A percentile compares a stretch with the other conserved stretches of the same genome.
Evolutionary conservation across 2,113 vertebrate species (phyloP).

Genomic region (Odocoileus hemionus): DNA sequence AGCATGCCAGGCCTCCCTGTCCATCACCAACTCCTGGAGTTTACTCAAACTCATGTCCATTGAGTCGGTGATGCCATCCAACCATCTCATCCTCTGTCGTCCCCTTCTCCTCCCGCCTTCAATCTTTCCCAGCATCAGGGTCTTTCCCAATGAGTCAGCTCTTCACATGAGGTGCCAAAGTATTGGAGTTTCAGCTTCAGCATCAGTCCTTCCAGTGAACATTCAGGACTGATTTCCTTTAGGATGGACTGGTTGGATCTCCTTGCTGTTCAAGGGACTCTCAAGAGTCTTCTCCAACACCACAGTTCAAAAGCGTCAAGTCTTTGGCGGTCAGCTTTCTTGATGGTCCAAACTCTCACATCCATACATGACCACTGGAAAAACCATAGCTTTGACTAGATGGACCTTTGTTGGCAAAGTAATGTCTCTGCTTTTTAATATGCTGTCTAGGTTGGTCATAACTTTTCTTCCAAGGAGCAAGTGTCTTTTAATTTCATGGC

Average conservation of each 20-base stretch:
- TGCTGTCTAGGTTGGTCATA: background rate
- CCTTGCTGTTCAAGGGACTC: background rate
- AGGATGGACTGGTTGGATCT: background rate
- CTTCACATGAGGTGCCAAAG: background rate
- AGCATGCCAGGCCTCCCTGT: background rate
- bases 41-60: background rate
- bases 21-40: background rate
- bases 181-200: background rate
- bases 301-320: background rate
- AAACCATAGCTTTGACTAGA: background rate
- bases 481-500: background rate
- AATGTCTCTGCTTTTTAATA: background rate
- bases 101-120: background rate
- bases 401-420: background rate
- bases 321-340: background rate
- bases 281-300: background rate
- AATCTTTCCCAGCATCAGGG: background rate
- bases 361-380: background rate
- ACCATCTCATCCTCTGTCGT: background rate
- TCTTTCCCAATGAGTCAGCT: background rate
- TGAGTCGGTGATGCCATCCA: background rate
- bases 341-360: background rate
- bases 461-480: background rate
- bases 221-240: background rate
- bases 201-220: background rate